phyloP scores from a whole-genome alignment of 2,888 invertebrate genomes.

The Malthinus flaveolus region DNA sequence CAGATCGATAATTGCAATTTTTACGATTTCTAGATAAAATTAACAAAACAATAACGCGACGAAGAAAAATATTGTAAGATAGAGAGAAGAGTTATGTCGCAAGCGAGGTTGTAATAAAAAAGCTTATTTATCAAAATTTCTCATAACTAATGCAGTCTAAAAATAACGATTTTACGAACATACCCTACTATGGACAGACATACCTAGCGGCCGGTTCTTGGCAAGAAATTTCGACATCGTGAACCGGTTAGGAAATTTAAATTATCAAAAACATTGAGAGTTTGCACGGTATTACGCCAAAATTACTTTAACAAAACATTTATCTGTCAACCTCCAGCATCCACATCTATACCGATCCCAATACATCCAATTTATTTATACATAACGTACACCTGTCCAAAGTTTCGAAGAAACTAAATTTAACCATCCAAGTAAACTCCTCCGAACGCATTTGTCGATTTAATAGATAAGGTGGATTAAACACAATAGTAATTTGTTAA shows the following conservation, averaged over 20 bases:
- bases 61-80: neutral
- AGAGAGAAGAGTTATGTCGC: neutral
- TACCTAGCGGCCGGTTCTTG: slow-evolving; percentile 10
- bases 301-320: neutral
- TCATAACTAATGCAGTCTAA: slow-evolving; percentile 15
- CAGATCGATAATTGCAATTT: slow-evolving; percentile 26
- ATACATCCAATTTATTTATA: too few relatives aligned
- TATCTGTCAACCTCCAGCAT: neutral
- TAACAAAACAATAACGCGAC: neutral
- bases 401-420: too few relatives aligned
- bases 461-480: too few relatives aligned
- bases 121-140: slow-evolving; percentile 17
- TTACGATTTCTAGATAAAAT: neutral
- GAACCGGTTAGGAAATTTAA: slow-evolving; percentile 28
- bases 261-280: slow-evolving; percentile 6
- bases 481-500: too few relatives aligned
- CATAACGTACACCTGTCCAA: too few relatives aligned
- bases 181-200: slow-evolving; percentile 27
- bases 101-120: neutral
- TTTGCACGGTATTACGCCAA: too few relatives aligned
- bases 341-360: neutral
- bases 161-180: slow-evolving; percentile 26
- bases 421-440: too few relatives aligned
- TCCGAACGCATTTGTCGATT: too few relatives aligned
- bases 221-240: slow-evolving; percentile 15